These are phyloP conservation scores for Oncorhynchus masou DNA, from an alignment of 2,113 vertebrate genomes.

Conservation along the genomic window DNA sequence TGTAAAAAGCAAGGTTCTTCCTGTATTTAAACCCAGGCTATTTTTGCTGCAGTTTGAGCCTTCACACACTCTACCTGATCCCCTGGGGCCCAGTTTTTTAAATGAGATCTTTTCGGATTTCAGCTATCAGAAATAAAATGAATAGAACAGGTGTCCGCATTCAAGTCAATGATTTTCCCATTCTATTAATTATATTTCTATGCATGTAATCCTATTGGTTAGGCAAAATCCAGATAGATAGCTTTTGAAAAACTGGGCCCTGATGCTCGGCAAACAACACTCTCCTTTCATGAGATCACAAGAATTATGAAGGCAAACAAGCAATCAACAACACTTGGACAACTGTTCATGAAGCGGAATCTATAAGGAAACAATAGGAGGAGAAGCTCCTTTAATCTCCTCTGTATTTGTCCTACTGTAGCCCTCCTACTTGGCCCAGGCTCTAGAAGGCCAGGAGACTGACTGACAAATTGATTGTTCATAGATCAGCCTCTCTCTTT, in stretches of 20 bases:
- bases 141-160: no score
- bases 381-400: conserved; percentile 68
- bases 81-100: conserved; percentile 46
- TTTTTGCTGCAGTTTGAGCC: background rate
- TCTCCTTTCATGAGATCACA: conserved; percentile 61
- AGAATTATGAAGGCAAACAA: conserved; percentile 68
- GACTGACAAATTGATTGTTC: conserved; percentile 62
- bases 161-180: no score
- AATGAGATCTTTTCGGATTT: conserved; percentile 48
- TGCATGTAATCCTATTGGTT: no score
- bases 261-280: no score
- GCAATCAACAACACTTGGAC: conserved; percentile 64
- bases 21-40: background rate
- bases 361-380: conserved; percentile 68
- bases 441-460: conserved; percentile 34
- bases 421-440: conserved; percentile 43
- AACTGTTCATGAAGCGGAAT: conserved; percentile 69
- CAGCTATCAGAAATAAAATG: conserved; percentile 2
- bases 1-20: background rate
- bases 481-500: conserved; percentile 55
- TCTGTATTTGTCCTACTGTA: conserved; percentile 44
- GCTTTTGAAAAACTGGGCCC: no score
- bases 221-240: no score
- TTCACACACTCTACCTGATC: conserved; percentile 12
- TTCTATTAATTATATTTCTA: no score